A percentile compares a stretch with the other conserved stretches of the same genome.
Evolutionary conservation across 2,797 vertebrate species (phyloP).

Genomic region (Anniella stebbinsi): DNA sequence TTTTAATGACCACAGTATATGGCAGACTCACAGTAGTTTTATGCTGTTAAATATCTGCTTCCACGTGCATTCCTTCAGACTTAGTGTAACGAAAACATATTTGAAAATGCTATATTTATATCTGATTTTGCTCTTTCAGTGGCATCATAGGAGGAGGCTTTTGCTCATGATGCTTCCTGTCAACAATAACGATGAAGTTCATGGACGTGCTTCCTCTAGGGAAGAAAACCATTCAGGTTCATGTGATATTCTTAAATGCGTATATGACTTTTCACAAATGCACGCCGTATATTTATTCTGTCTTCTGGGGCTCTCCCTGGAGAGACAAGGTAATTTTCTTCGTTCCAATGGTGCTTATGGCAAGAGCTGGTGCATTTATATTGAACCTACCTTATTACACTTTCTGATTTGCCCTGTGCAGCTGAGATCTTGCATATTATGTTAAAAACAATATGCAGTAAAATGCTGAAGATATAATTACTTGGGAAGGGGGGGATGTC

Average conservation of each 20-base stretch:
- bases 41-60: background rate
- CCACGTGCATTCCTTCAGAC: background rate
- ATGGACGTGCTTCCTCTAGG: background rate
- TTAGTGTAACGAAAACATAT: background rate
- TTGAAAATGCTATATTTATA: background rate
- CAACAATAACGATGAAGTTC: conserved; percentile 26
- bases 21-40: background rate
- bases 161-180: conserved; percentile 3
- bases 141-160: background rate
- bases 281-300: conserved; percentile 30
- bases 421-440: conserved; percentile 37
- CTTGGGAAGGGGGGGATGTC: background rate
- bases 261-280: background rate
- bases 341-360: background rate
- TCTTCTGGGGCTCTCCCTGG: conserved; percentile 34
- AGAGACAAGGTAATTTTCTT: conserved; percentile 51
- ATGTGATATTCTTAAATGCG: conserved; percentile 35
- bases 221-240: conserved; percentile 1
- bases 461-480: conserved; percentile 57
- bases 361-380: conserved; percentile 43
- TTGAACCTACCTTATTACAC: conserved; percentile 22
- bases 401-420: conserved; percentile 39
- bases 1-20: background rate
- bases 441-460: conserved; percentile 34
- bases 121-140: background rate